Evolutionary conservation across 64 coral and sea anemone genomes (phyloP).

Genomic region (Hydrozoanthus tunicans): DNA sequence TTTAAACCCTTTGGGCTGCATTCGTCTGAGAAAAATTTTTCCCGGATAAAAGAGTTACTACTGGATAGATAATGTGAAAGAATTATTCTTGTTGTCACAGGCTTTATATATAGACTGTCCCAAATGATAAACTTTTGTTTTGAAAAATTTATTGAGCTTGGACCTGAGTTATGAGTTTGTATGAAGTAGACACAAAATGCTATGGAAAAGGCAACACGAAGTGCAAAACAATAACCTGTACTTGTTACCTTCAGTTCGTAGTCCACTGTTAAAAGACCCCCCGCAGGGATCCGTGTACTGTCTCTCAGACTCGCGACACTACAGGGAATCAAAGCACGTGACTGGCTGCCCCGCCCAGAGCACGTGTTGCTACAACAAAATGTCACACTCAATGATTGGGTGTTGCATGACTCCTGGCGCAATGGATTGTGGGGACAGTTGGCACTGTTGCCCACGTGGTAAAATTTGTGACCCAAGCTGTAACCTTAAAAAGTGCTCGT

Average conservation of each 20-base stretch:
- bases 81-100: no score
- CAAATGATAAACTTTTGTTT: no score
- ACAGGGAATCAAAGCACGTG: slow-evolving; percentile 1
- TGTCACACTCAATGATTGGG: slow-evolving; percentile 66
- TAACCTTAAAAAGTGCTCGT: slow-evolving; percentile 54
- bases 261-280: background rate
- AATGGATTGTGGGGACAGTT: slow-evolving; percentile 88
- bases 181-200: no score
- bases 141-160: no score
- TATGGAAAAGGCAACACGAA: no score
- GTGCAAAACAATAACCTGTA: no score
- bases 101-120: no score
- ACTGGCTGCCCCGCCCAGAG: slow-evolving; percentile 62
- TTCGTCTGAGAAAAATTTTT: no score
- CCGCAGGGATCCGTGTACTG: slow-evolving; percentile 55
- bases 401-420: slow-evolving; percentile 69
- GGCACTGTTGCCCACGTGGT: slow-evolving; percentile 79
- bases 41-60: no score
- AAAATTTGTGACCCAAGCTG: slow-evolving; percentile 75
- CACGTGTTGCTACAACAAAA: slow-evolving; percentile 63
- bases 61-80: no score
- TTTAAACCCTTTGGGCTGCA: no score
- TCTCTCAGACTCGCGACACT: slow-evolving; percentile 23
- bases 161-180: no score
- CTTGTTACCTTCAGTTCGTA: background rate